Base-by-base conservation (phyloP, 2,888 invertebrate species). In the Patella caerulea region DNA sequence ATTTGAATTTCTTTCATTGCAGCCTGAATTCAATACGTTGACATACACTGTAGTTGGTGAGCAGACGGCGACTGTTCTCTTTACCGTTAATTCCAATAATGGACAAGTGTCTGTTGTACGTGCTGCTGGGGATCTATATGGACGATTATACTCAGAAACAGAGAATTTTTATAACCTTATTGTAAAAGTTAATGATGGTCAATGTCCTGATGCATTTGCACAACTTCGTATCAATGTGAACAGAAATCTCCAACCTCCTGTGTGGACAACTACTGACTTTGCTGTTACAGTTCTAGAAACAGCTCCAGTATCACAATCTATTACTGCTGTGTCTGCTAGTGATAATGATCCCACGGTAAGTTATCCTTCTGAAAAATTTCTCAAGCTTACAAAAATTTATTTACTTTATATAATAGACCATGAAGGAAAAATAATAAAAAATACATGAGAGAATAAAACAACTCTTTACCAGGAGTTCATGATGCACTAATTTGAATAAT, bases 51-150 rank as follows among this genome's bases (percentile, higher is more conserved):
- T 88, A 15, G 78, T 80, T 45, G 84, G 86, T 59, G 83, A 84
- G 24, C 74, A 73, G 73, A 80, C 74, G 52, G 84, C 80, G 3
- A 69, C 79, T 2, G 79, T 83, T 34, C 86, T 83, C 77, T 90
- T 90, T 87, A 84, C 85, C 73, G 80, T 90, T 59, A 86, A 88
- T 76, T 86, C 89, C 11, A 82, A 80, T 70, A 85, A 85, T 45
- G 90, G 90, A 45, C 83, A 83, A 14, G 81, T 90, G 19, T 86
- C 86, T 29, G 82, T 90, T 19, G 78, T 84, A 7, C 79, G 82
- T 74, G 85, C 88, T 74, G 86, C 89, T n/a, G 79, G 83, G 29
- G 83, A 82, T 65, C 19, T 2, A 34, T 71, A 4, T 19, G 17
- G 56, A 12, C 19, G 19, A 65, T 14, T 65, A 11, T 65, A 24